Conservation (phyloP, 2,888 invertebrate genomes). For the Clanis bilineata region DNA sequence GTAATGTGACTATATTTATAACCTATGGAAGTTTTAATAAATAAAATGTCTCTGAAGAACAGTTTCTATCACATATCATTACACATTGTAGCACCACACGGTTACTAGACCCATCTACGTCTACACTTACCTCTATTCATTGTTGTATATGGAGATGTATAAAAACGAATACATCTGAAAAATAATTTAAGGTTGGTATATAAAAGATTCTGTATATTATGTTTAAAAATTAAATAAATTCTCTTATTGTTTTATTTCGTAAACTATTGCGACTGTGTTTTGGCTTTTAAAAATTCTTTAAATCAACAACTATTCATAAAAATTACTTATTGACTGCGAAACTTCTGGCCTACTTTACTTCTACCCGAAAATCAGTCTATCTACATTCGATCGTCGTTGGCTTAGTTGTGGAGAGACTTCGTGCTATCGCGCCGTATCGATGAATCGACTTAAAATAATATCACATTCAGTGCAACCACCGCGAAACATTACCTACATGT, state of each 20-base stretch:
- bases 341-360: constrained; percentile 71
- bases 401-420: constrained; percentile 57
- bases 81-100: constrained; percentile 81
- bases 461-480: constrained; percentile 73
- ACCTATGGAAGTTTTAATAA: constrained; percentile 79
- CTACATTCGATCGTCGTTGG: constrained; percentile 70
- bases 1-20: constrained; percentile 62
- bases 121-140: constrained; percentile 78
- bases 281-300: constrained; percentile 69
- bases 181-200: constrained; percentile 79
- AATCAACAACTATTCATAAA: constrained; percentile 68
- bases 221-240: constrained; percentile 80
- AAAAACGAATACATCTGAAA: constrained; percentile 81
- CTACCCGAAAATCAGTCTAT: constrained; percentile 82
- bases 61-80: constrained; percentile 81
- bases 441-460: constrained; percentile 73
- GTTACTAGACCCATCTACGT: constrained; percentile 80
- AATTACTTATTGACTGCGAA: constrained; percentile 71
- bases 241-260: constrained; percentile 74
- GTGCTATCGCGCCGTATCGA: constrained; percentile 41
- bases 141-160: constrained; percentile 80
- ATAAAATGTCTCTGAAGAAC: constrained; percentile 81
- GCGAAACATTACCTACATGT: constrained; percentile 35
- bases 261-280: constrained; percentile 76
- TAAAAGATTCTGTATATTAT: constrained; percentile 79